Conservation (phyloP, 1,140 invertebrate species). For the Dufourea novaeangliae region DNA sequence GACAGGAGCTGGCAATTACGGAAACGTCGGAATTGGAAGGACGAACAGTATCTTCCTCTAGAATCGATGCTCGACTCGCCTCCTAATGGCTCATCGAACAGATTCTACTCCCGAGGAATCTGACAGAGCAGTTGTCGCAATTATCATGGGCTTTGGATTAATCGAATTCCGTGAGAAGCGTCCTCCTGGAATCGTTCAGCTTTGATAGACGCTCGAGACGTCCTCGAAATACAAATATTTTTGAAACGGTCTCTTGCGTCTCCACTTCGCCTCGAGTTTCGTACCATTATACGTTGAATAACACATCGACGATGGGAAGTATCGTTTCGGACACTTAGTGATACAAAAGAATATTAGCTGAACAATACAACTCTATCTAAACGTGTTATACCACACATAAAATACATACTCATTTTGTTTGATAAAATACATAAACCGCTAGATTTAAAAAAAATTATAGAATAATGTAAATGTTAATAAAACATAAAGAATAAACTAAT, state of each 20-base stretch:
- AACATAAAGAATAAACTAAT: not conserved
- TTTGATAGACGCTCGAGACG: not conserved
- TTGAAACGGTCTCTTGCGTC: not conserved
- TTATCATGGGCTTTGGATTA: conserved; percentile 34
- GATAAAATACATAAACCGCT: no score
- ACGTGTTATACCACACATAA: no score
- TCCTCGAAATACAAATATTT: not conserved
- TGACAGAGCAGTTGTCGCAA: conserved; percentile 15
- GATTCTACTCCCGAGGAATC: conserved; percentile 25
- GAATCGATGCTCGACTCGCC: conserved; percentile 51
- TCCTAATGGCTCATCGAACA: conserved; percentile 50
- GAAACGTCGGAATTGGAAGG: conserved; percentile 58
- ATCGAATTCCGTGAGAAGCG: conserved; percentile 16
- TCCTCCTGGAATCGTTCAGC: not conserved
- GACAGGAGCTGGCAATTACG: conserved; percentile 50
- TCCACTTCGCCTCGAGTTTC: not conserved
- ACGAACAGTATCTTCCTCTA: conserved; percentile 48
- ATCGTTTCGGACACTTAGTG: no score
- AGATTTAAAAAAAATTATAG: no score
- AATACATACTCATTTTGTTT: no score
- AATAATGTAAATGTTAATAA: no score
- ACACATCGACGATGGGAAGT: no score
- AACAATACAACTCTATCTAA: no score
- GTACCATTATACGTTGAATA: not conserved
- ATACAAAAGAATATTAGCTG: no score